phyloP scores from a whole-genome alignment of 2,888 invertebrate species.

The Torymus texanus region DNA sequence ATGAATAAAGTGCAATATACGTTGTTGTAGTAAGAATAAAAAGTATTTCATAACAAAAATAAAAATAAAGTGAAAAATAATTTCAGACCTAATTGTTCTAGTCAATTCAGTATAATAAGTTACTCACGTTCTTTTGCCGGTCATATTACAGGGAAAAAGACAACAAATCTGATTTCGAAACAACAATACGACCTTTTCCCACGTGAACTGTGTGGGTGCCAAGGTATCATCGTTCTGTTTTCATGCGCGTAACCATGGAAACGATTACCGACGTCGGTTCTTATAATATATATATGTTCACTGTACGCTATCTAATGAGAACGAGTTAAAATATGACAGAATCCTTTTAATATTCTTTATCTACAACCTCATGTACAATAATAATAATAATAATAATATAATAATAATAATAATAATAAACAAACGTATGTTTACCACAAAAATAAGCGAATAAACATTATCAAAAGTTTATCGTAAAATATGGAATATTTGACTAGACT shows the following conservation, averaged over 20 bases:
- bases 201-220: neutral
- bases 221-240: conserved; percentile 32
- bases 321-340: neutral
- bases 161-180: conserved; percentile 15
- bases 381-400: no score
- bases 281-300: conserved; percentile 18
- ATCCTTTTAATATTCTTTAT: conserved; percentile 9
- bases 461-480: conserved; percentile 35
- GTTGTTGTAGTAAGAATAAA: neutral
- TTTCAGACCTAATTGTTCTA: neutral
- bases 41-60: neutral
- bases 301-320: conserved; percentile 13
- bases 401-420: neutral
- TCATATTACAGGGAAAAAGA: conserved; percentile 35
- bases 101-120: conserved; percentile 22
- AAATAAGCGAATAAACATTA: conserved; percentile 37
- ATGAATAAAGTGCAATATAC: neutral
- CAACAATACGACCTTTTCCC: conserved; percentile 35
- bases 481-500: conserved; percentile 50
- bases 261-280: conserved; percentile 12
- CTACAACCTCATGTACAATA: neutral
- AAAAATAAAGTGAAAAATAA: conserved; percentile 8
- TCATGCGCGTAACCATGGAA: conserved; percentile 41
- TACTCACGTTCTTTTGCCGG: conserved; percentile 50
- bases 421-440: neutral